Conservation (phyloP, 2,797 vertebrate species). For the Chloroceryle inda region DNA sequence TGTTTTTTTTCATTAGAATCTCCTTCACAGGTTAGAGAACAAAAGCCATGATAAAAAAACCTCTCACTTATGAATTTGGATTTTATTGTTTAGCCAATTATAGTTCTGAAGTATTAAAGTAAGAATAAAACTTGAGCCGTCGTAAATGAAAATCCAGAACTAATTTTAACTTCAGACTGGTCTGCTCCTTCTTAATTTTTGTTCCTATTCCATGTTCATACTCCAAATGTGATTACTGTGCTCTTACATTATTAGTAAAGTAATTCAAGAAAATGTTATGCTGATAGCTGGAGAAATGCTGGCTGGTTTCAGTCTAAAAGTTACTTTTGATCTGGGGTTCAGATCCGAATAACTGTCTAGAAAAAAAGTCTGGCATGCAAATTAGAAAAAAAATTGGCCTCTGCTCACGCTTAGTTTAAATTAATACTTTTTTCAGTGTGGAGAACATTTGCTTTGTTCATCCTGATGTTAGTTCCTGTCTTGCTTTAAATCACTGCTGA, state of each 20-base stretch:
- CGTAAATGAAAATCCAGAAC: neutral
- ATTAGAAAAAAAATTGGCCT: neutral
- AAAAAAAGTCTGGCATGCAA: neutral
- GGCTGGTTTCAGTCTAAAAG: neutral
- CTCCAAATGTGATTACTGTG: neutral
- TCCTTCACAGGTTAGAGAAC: conserved; percentile 27
- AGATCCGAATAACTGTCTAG: neutral
- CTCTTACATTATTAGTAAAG: neutral
- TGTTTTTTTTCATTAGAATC: neutral
- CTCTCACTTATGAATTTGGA: neutral
- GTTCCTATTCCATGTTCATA: neutral
- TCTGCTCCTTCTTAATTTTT: neutral
- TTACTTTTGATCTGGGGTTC: neutral
- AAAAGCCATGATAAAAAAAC: neutral
- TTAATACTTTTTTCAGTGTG: neutral
- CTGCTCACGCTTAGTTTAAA: neutral
- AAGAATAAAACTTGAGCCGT: conserved; percentile 14
- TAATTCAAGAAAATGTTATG: neutral
- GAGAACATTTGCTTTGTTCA: conserved; percentile 8
- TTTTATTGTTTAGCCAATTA: conserved; percentile 13
- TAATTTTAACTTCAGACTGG: conserved; percentile 21
- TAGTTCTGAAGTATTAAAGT: conserved; percentile 15
- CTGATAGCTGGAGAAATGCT: neutral
- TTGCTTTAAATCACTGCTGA: neutral
- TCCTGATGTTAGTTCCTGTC: neutral